These are phyloP conservation scores for Corythornis cristatus DNA, from an alignment of 2,113 vertebrate species.

Conservation along the genomic window DNA sequence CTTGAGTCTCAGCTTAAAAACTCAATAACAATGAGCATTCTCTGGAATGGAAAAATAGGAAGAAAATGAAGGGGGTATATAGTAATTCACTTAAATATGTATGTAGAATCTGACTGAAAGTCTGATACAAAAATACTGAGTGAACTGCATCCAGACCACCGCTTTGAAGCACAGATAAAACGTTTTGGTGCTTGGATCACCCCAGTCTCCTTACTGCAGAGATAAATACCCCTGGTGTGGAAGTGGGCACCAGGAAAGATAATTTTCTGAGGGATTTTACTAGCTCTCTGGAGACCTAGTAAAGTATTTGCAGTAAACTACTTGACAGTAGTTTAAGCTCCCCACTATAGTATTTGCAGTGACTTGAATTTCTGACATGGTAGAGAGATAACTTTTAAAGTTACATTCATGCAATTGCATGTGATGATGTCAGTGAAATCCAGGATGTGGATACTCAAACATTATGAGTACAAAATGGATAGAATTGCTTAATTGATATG, in stretches of 20 bases:
- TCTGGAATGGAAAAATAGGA: slow-evolving; percentile 68
- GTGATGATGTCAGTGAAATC: neutral
- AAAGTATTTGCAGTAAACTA: neutral
- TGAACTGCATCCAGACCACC: slow-evolving; percentile 4
- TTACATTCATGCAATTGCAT: neutral
- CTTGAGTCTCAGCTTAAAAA: slow-evolving; percentile 65
- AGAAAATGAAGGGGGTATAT: slow-evolving; percentile 40
- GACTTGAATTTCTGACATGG: neutral
- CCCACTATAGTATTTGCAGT: neutral
- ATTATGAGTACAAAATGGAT: neutral
- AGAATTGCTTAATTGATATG: neutral
- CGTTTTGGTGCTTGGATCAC: neutral
- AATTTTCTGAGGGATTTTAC: neutral
- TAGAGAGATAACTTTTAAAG: neutral
- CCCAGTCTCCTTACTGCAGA: neutral
- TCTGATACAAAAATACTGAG: neutral
- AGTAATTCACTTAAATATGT: slow-evolving; percentile 67
- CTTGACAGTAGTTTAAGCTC: neutral
- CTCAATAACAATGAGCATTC: slow-evolving; percentile 57
- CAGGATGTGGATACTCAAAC: neutral
- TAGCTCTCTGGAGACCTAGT: neutral
- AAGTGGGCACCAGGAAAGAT: neutral
- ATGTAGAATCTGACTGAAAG: slow-evolving; percentile 53
- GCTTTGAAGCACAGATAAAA: neutral
- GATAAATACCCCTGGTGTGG: neutral